Base-by-base conservation (phyloP, 2,888 invertebrate genomes). In the Chalcis sispes region DNA sequence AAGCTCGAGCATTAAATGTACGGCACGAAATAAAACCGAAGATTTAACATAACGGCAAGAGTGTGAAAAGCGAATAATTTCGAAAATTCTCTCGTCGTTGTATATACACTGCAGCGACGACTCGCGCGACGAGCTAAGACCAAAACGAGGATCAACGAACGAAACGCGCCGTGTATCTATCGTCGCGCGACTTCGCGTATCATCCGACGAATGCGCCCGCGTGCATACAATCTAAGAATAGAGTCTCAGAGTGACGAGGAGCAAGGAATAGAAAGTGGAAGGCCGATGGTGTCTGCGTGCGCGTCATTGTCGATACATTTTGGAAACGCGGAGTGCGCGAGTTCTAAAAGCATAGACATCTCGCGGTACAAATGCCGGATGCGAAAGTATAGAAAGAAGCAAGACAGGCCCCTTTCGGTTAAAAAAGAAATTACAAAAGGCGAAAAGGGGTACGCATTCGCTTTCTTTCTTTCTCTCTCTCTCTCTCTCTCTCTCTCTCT, bases 201-300 rank as follows among this genome's bases (percentile, higher is more conserved):
- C 8, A 8, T 3, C 32, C 8, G 32, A 8, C 32, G 3, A 8
- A 13, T 15, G 2, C 18, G 52, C 10, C 66, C 18, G 8, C 56
- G 69, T 40, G 56, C 29, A n/a, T n/a, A n/a, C n/a, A n/a, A n/a
- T 62, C 70, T 59, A 54, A 65, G 70, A 75, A 75, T 75, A 75
- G 69, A 69, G 13, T n/a, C 59, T 36, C 5, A 18, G 46, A 54
- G 46, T 52, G 15, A 40, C 64, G 64, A 18, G 7, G 27, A 8
- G 52, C 27, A 36, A 10, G 25, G 42, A 74, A 69, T 54, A 74
- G 70, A 69, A 75, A 75, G 64, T 58, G 4, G 36, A 62, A 67
- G 29, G 75, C 61, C 50, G 25, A 40, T 52, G n/a, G 59, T 61
- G 48, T 25, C n/a, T n/a, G n/a, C 54, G 66, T 29, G 42, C 20